These are phyloP conservation scores for Dysidea cf. avara DNA, from an alignment of 37 sponge, comb jelly and placozoan genomes.

Conservation along the genomic window DNA sequence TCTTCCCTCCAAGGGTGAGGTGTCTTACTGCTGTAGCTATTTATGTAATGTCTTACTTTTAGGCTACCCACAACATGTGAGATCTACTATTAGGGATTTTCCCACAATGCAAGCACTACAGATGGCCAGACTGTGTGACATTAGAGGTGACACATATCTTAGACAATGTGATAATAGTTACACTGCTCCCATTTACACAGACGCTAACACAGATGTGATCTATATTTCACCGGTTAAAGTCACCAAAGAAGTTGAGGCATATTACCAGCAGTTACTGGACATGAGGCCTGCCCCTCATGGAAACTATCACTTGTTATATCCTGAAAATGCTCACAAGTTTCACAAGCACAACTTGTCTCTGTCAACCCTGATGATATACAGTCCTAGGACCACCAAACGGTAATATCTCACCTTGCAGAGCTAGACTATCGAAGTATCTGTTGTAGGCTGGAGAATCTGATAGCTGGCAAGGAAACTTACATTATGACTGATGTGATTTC, in stretches of 20 bases:
- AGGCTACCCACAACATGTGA: slow-evolving; percentile 62
- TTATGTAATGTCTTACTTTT: neutral
- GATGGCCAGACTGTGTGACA: slow-evolving; percentile 78
- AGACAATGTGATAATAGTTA: too few species aligned
- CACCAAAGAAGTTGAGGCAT: slow-evolving; percentile 65
- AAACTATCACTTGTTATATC: slow-evolving; percentile 61
- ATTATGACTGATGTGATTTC: slow-evolving; percentile 74
- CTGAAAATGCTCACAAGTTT: slow-evolving; percentile 65
- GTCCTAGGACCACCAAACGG: slow-evolving; percentile 52
- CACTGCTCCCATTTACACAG: too few species aligned
- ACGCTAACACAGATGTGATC: slow-evolving; percentile 84
- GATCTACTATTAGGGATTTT: slow-evolving; percentile 51
- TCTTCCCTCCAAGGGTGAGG: slow-evolving; percentile 70
- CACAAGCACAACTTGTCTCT: slow-evolving; percentile 67
- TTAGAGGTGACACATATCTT: slow-evolving; percentile 35
- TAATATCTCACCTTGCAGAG: neutral
- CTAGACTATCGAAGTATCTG: slow-evolving; percentile 27
- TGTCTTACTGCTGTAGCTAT: neutral
- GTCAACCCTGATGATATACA: slow-evolving; percentile 79
- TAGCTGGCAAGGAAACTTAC: slow-evolving; percentile 71
- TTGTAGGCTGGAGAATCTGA: slow-evolving; percentile 71
- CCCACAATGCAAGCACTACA: slow-evolving; percentile 61
- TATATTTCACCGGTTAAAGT: slow-evolving; percentile 81
- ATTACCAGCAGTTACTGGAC: slow-evolving; percentile 69
- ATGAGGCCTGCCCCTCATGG: slow-evolving; percentile 28